Conservation (phyloP, 2,113 vertebrate species). For the Triplophysa dalaica region DNA sequence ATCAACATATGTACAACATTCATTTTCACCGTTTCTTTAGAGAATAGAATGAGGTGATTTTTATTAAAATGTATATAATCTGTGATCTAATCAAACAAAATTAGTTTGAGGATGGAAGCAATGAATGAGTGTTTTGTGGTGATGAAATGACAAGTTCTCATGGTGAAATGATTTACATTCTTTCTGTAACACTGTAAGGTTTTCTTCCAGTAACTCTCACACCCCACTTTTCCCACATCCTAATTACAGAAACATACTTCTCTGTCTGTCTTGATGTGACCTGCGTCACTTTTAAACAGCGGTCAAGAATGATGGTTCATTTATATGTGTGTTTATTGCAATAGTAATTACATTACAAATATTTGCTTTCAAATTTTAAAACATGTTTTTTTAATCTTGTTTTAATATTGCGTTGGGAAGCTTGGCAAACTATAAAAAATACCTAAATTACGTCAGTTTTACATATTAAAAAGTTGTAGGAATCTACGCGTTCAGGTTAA, state of each 20-base stretch:
- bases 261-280: not conserved
- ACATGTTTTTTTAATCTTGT: not conserved
- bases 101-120: too few relatives aligned
- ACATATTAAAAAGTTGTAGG: not conserved
- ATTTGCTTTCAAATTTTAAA: not conserved
- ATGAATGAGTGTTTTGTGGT: not conserved
- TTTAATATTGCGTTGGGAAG: not conserved
- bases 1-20: not conserved
- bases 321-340: slow-evolving; percentile 16
- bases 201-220: not conserved
- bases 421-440: not conserved
- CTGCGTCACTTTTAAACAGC: not conserved
- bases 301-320: not conserved
- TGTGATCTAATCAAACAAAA: not conserved
- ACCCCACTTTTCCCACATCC: not conserved
- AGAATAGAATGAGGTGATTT: not conserved
- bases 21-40: not conserved
- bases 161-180: not conserved
- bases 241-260: not conserved
- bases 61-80: too few relatives aligned
- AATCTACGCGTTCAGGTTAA: not conserved
- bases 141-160: not conserved
- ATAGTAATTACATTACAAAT: not conserved
- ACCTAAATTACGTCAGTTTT: not conserved
- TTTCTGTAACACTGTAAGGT: not conserved